Percentiles rank a stretch among this genome's conserved stretches.
Conservation (phyloP, 1,140 invertebrate genomes). For the Bacillus rossius region DNA sequence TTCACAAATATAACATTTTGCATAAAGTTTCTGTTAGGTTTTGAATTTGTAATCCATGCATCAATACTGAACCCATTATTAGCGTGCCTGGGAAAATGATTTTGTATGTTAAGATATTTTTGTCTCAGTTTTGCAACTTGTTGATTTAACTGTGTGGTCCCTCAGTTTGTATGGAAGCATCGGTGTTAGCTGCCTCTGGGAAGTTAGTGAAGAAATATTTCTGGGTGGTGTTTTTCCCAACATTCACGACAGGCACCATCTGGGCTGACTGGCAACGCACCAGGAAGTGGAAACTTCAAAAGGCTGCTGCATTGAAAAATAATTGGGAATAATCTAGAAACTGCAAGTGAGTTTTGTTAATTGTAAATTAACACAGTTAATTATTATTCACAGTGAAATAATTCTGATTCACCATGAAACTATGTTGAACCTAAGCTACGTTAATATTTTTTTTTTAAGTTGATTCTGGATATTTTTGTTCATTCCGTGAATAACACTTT, state of each 20-base stretch:
- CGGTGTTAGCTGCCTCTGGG: not conserved
- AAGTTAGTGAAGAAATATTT: conserved; percentile 7
- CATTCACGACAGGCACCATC: conserved; percentile 48
- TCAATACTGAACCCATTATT: no score
- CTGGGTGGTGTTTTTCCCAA: conserved; percentile 52
- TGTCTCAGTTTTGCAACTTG: no score
- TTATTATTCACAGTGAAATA: no score
- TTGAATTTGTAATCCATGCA: no score
- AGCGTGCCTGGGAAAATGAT: no score
- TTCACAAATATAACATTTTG: no score
- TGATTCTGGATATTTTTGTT: not conserved
- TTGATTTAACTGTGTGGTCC: not conserved
- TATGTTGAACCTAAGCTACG: not conserved
- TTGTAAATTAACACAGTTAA: no score
- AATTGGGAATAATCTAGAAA: not conserved
- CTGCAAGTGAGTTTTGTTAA: not conserved
- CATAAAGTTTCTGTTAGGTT: no score
- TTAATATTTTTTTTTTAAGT: not conserved
- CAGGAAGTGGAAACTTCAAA: conserved; percentile 57
- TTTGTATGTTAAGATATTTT: no score
- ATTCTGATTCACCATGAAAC: not conserved
- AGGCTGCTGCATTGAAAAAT: not conserved
- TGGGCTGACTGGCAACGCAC: conserved; percentile 64
- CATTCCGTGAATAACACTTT: not conserved
- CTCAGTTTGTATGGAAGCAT: conserved; percentile 5